Evolutionary conservation across 1,140 invertebrate genomes (phyloP).

Genomic region (Scylla paramamosain): DNA sequence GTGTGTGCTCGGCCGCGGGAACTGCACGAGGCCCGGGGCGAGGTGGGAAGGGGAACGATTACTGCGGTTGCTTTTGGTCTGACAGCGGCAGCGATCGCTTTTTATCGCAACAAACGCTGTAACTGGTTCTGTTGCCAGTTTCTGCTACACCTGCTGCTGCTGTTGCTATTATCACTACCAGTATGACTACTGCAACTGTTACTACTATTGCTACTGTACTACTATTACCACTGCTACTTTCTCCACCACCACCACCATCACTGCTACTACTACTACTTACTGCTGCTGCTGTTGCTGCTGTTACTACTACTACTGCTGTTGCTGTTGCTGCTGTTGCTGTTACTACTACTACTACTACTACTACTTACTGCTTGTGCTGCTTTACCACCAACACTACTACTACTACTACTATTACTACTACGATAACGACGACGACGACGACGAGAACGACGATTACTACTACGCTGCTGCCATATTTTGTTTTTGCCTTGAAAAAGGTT

Average conservation of each 20-base stretch:
- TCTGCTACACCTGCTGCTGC: not conserved
- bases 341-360: no score
- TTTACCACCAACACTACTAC: no score
- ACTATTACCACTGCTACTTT: not conserved
- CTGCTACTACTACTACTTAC: not conserved
- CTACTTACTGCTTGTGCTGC: no score
- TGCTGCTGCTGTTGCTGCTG: not conserved
- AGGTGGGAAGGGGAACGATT: not conserved
- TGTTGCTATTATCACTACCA: not conserved
- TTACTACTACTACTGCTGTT: not conserved
- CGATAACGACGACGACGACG: no score
- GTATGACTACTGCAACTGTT: not conserved
- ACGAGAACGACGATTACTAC: no score
- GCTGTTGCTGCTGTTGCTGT: no score
- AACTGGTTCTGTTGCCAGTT: not conserved
- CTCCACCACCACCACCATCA: not conserved
- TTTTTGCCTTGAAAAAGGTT: no score
- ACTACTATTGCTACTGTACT: not conserved
- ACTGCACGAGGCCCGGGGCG: no score
- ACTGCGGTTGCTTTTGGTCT: not conserved
- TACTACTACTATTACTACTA: no score
- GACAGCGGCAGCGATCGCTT: not conserved
- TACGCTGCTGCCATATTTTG: no score
- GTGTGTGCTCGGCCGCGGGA: not conserved
- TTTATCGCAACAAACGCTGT: slow-evolving; percentile 7